Conservation (phyloP, 2,797 vertebrate species). For the Lithobates pipiens region DNA sequence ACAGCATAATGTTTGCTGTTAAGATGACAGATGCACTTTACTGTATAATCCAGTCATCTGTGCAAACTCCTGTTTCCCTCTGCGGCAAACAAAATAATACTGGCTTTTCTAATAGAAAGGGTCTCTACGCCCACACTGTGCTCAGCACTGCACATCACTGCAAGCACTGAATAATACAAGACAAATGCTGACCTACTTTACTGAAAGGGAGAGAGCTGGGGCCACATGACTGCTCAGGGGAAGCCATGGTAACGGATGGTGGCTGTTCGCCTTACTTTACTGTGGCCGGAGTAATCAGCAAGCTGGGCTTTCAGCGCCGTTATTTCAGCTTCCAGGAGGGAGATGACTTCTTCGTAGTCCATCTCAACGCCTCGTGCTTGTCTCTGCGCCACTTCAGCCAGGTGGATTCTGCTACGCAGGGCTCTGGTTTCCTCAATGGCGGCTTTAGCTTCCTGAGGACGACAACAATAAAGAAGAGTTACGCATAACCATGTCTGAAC, state of each 20-base stretch:
- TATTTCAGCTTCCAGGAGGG: slow-evolving; percentile 90
- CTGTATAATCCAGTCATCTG: slow-evolving; percentile 15
- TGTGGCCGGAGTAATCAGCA: slow-evolving; percentile 75
- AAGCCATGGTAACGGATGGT: slow-evolving; percentile 77
- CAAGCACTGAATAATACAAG: slow-evolving; percentile 92
- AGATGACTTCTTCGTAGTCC: slow-evolving; percentile 96
- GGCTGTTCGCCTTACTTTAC: slow-evolving; percentile 82
- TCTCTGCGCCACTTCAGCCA: slow-evolving; percentile 87
- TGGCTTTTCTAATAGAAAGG: slow-evolving; percentile 59
- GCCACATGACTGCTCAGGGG: slow-evolving; percentile 72
- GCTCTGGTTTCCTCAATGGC: slow-evolving; percentile 83
- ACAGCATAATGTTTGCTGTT: no score
- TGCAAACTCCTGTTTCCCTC: not conserved
- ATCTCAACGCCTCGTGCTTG: slow-evolving; percentile 90
- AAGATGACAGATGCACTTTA: slow-evolving; percentile 1
- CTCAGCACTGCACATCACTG: slow-evolving; percentile 76
- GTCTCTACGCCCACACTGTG: slow-evolving; percentile 67
- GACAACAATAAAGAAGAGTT: not conserved
- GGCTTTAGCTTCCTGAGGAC: slow-evolving; percentile 83
- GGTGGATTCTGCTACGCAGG: slow-evolving; percentile 82
- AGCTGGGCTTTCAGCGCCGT: slow-evolving; percentile 88
- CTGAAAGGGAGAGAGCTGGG: slow-evolving; percentile 81
- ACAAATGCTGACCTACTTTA: slow-evolving; percentile 97
- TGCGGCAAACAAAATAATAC: slow-evolving; percentile 6
- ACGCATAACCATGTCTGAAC: no score